Percentiles rank a stretch among this genome's conserved stretches.
These are phyloP conservation scores for Coccyzus lansbergi DNA, from an alignment of 2,797 vertebrate genomes.

Conservation along the genomic window DNA sequence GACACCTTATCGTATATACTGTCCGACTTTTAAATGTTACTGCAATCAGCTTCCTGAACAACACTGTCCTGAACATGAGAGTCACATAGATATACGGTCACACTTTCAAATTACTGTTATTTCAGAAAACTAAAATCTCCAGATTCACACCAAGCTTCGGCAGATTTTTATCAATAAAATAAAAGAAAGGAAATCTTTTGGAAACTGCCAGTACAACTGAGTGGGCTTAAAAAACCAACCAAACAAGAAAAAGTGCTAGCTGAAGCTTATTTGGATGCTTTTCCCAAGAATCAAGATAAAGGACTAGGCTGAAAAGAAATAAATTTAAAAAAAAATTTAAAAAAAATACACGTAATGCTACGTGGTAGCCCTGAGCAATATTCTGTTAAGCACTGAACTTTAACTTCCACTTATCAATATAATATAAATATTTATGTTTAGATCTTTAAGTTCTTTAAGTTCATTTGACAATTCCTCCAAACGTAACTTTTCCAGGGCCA, in stretches of 20 bases:
- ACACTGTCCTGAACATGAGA: neutral
- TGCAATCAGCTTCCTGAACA: neutral
- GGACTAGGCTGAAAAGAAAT: neutral
- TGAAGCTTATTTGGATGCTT: neutral
- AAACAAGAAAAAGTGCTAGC: neutral
- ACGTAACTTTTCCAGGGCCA: slow-evolving; percentile 44
- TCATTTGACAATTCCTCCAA: slow-evolving; percentile 25
- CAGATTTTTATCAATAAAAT: neutral
- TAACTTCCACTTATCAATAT: neutral
- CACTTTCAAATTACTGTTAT: neutral
- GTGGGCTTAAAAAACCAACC: neutral
- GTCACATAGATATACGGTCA: neutral
- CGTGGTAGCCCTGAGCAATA: neutral
- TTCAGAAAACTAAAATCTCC: neutral
- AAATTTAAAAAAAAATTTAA: neutral
- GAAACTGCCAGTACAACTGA: neutral
- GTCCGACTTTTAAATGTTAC: neutral
- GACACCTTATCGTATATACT: neutral
- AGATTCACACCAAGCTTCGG: neutral
- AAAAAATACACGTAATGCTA: neutral
- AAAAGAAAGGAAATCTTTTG: neutral
- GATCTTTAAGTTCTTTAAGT: slow-evolving; percentile 27
- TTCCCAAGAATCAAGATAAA: neutral
- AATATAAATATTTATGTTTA: neutral
- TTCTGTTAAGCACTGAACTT: neutral